Evolutionary conservation across 2,888 invertebrate species (phyloP), one percentile per base, ranked within the genome.

Genomic region (Boloria selene): DNA sequence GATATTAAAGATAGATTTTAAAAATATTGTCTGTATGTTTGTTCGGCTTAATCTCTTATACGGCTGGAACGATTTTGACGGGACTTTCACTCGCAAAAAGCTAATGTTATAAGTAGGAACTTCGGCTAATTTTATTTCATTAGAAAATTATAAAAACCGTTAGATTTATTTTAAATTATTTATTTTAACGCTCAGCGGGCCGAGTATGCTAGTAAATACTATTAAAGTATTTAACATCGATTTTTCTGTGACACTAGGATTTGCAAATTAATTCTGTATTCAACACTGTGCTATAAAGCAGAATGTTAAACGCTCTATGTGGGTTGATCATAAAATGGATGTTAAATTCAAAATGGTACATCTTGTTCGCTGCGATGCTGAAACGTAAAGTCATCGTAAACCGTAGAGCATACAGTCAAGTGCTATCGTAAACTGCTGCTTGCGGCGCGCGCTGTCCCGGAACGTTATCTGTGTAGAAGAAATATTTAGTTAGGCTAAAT

Each of bases 281-380:
- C 14, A 1, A 17, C 55, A 13, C 4, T 13, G 14, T 16, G 16
- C 16, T 42, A 55, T 58, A 17, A 47, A 26, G 52, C 59, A 26
- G 52, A 38, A 52, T 38, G 17, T 64, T 49, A 16, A 63, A 53
- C 14, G 16, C 22, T n/a, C n/a, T 31, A 38, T 49, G 50, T 16
- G 50, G 49, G 49, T 38, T 18, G 42, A 56, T 47, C 54, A 50
- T 65, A 65, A 65, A 65, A 61, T 13, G 44, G 56, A 31, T 17
- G 47, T 56, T 55, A 61, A 65, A 55, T 51, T 65, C 50, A 45
- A 61, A 50, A 52, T 38, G 31, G 18, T 22, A 13, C 45, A 49
- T 38, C 50, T 45, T 26, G 44, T 44, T 42, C n/a, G 17, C n/a
- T 42, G 45, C 14, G 26, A 50, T 45, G 53, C 55, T 55, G 22